phyloP scores from a whole-genome alignment of 2,797 vertebrate genomes.

The Dendrocincla tyrannina region DNA sequence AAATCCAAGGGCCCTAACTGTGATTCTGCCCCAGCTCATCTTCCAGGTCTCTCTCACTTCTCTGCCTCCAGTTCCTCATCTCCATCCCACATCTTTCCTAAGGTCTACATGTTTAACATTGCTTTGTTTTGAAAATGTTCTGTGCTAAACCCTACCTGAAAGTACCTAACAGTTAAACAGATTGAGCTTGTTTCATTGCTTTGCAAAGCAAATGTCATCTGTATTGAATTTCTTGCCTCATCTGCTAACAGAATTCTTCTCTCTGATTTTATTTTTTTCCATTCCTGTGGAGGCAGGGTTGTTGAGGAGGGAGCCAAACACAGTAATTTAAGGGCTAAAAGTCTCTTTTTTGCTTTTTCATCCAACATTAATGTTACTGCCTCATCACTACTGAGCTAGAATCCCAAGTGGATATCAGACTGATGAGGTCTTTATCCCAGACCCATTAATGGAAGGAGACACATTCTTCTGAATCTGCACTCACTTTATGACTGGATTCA shows the following conservation, averaged over 20 bases:
- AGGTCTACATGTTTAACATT: background rate
- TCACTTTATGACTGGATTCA: background rate
- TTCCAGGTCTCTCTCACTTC: background rate
- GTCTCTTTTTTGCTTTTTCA: background rate
- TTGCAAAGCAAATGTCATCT: constrained; percentile 51
- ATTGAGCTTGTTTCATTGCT: constrained; percentile 41
- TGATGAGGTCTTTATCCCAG: background rate
- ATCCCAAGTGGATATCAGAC: background rate
- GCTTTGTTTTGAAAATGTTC: background rate
- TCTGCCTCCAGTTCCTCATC: background rate
- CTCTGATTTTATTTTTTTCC: background rate
- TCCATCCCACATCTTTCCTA: background rate
- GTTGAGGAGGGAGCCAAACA: background rate
- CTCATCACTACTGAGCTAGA: background rate
- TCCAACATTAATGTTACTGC: background rate
- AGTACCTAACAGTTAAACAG: constrained; percentile 31
- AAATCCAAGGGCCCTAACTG: background rate
- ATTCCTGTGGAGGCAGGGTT: background rate
- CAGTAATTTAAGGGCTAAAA: background rate
- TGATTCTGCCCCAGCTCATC: background rate
- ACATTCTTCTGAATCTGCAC: background rate
- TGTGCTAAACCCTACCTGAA: background rate
- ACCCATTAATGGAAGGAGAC: background rate
- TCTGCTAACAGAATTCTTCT: constrained; percentile 11
- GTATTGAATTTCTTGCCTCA: constrained; percentile 44